Evolutionary conservation across 2,113 vertebrate genomes (phyloP), one percentile per base, ranked within the genome.

Genomic region (Grammomys surdaster): DNA sequence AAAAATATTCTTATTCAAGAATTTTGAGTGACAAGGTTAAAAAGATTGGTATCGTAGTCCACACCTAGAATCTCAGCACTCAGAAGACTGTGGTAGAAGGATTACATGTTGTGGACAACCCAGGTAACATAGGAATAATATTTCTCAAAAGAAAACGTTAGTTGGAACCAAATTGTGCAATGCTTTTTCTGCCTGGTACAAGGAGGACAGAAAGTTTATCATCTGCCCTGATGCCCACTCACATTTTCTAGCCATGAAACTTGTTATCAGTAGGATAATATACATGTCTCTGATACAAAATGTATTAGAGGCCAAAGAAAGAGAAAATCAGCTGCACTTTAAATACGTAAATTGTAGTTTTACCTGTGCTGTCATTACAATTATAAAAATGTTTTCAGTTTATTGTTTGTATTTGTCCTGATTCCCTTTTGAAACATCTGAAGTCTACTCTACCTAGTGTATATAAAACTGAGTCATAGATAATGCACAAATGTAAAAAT

Each of bases 401-500:
- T 93, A 22, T 58, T 97, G 91, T 93, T 96, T 96, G 60, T 91
- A 92, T 97, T 90, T 96, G 26, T 92, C 81, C 84, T 77, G 70
- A 77, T 13, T 82, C 63, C 20, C 26, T 92, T 58, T 36, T 95
- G 85, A 89, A 97, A 78, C 77, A 95, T 93, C 81, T 93, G 69
- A 90, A 81, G 33, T n/a, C 36, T 95, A 51, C 70, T 91, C 95
- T 95, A 56, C 72, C 36, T 70, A 82, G 26, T 84, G 40, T 69
- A 28, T 90, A 90, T 88, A 40, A 96, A 95, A 94, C 75, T 82
- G 40, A 96, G 14, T 87, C 28, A 40, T 72, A 93, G 80, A 54
- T 95, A 95, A 97, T 78, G 95, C 31, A 93, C 88, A 95, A 93
- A 89, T 93, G 43, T 93, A 94, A 96, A 95, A 95, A 63, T 90